Conservation (phyloP, 2,888 invertebrate genomes). For the Pyralis farinalis region DNA sequence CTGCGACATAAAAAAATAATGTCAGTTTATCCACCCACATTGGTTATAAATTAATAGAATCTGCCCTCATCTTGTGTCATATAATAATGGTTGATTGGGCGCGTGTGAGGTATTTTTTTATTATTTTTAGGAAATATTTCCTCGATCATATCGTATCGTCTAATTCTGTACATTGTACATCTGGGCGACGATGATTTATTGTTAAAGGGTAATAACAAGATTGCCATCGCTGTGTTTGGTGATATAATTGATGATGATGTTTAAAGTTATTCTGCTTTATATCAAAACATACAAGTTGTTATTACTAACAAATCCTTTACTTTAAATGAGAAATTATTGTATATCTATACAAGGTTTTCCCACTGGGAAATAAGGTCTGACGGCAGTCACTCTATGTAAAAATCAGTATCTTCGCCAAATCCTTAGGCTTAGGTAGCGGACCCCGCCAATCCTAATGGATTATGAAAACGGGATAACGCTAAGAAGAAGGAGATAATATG, state of each 20-base stretch:
- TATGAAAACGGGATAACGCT: too few relatives aligned
- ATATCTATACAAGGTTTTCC: too few relatives aligned
- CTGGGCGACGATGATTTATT: constrained; percentile 63
- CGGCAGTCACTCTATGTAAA: too few relatives aligned
- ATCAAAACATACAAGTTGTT: too few relatives aligned
- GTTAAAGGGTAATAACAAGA: constrained; percentile 45
- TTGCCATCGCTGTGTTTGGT: constrained; percentile 28
- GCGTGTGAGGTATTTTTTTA: constrained; percentile 79
- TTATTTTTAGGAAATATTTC: constrained; percentile 60
- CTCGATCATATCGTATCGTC: constrained; percentile 48
- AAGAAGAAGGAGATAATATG: too few relatives aligned
- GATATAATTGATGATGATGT: constrained; percentile 9
- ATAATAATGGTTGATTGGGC: constrained; percentile 72
- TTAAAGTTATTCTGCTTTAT: too few relatives aligned
- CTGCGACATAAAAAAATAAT: constrained; percentile 67
- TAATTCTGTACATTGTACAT: constrained; percentile 60
- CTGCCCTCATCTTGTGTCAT: constrained; percentile 72
- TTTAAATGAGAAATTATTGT: too few relatives aligned
- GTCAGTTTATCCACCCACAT: constrained; percentile 78
- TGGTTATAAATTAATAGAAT: constrained; percentile 79
- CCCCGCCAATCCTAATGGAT: too few relatives aligned
- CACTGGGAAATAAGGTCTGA: too few relatives aligned
- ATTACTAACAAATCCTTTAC: too few relatives aligned
- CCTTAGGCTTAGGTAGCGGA: too few relatives aligned
- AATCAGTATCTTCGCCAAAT: too few relatives aligned